These are phyloP conservation scores for Artibeus lituratus DNA, from an alignment of 2,797 vertebrate genomes.

Conservation along the genomic window DNA sequence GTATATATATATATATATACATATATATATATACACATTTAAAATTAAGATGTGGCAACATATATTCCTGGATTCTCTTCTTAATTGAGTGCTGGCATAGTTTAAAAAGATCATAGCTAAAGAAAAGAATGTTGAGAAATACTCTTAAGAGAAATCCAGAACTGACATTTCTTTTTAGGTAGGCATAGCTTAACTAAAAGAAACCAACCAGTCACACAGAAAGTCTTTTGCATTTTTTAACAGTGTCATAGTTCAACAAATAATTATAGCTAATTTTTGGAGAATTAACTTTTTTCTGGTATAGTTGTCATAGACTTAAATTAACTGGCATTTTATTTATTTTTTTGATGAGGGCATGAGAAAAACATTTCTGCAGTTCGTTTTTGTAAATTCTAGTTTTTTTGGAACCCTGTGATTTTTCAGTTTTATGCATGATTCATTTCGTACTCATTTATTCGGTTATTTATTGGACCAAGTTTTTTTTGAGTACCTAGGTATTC, in stretches of 20 bases:
- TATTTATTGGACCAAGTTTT: not conserved
- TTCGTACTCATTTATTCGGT: not conserved
- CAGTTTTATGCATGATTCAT: not conserved
- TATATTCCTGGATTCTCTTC: not conserved
- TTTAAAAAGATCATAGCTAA: not conserved
- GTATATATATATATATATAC: no score
- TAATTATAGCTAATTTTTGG: not conserved
- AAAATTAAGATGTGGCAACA: not conserved
- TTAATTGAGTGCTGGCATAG: not conserved
- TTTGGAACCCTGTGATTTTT: not conserved
- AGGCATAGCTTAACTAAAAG: not conserved
- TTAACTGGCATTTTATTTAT: not conserved
- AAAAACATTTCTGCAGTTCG: not conserved
- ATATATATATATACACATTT: not conserved
- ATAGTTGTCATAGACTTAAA: not conserved
- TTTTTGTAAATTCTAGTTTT: slow-evolving; percentile 1
- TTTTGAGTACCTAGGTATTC: not conserved
- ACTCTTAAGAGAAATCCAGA: not conserved
- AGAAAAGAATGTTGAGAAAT: not conserved
- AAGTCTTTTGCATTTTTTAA: not conserved
- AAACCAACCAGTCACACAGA: not conserved
- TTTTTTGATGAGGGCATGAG: not conserved
- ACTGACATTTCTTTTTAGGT: not conserved
- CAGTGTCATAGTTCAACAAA: not conserved
- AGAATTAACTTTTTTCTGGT: not conserved